Evolutionary conservation across 1,140 invertebrate genomes (phyloP).

Genomic region (Odontomachus brunneus): DNA sequence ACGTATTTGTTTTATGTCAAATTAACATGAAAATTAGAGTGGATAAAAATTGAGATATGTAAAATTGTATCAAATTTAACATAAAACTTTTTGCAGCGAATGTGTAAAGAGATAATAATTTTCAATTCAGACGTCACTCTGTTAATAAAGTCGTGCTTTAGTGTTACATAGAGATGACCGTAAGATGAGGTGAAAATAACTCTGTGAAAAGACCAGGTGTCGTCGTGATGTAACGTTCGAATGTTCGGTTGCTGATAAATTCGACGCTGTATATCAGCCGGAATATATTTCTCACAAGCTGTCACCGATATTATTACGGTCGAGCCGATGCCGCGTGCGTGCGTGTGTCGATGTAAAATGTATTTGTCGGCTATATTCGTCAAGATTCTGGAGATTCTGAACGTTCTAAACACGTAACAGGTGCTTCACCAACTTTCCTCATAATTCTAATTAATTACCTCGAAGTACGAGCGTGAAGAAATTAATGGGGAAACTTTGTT

Average conservation of each 20-base stretch:
- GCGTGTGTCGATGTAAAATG: conserved; percentile 34
- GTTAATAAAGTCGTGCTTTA: conserved; percentile 3
- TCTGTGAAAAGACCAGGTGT: not conserved
- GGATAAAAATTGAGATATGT: too few relatives aligned
- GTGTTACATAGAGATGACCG: not conserved
- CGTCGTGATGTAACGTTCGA: not conserved
- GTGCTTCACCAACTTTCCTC: conserved; percentile 64
- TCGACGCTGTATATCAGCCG: conserved; percentile 32
- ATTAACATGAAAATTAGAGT: too few relatives aligned
- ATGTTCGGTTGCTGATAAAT: conserved; percentile 15
- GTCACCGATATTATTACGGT: conserved; percentile 30
- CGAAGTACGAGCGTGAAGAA: conserved; percentile 57
- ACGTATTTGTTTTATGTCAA: too few relatives aligned
- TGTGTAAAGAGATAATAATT: not conserved
- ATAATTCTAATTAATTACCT: conserved; percentile 68
- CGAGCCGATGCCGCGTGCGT: not conserved
- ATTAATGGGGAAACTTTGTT: conserved; percentile 66
- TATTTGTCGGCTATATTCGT: conserved; percentile 25
- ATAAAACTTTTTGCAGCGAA: too few relatives aligned
- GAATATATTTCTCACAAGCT: conserved; percentile 16
- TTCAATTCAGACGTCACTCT: not conserved
- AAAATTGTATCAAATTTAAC: too few relatives aligned
- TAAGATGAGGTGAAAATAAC: not conserved
- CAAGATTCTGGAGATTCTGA: conserved; percentile 54
- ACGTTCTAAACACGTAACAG: conserved; percentile 71